A percentile compares a stretch with the other conserved stretches of the same genome.
Conservation (phyloP, 2,797 vertebrate species). For the Pteropus rufus region DNA sequence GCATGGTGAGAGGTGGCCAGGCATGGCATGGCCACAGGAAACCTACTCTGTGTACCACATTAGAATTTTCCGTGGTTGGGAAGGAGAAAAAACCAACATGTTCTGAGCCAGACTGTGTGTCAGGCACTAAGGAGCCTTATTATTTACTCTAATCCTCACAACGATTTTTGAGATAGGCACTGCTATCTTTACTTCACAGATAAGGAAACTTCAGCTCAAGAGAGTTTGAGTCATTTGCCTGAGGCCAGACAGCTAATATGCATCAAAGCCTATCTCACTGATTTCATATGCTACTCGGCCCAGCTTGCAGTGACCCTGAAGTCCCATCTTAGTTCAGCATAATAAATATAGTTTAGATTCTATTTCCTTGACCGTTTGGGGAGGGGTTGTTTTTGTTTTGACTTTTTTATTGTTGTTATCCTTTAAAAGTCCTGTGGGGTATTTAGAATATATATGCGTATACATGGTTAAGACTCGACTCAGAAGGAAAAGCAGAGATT, state of each 20-base stretch:
- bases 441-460: background rate
- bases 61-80: no score
- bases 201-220: background rate
- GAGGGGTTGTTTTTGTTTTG: background rate
- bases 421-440: background rate
- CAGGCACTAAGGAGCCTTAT: background rate
- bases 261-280: background rate
- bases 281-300: background rate
- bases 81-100: rapidly evolving
- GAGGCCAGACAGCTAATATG: background rate
- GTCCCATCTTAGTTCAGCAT: background rate
- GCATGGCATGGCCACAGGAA: rapidly evolving
- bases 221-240: background rate
- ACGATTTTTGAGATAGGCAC: background rate
- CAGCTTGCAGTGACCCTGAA: background rate
- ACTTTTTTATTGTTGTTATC: background rate
- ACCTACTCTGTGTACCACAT: rapidly evolving
- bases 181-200: background rate
- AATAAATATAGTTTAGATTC: background rate
- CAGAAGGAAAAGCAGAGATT: background rate
- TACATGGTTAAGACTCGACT: background rate
- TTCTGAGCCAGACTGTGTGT: rapidly evolving
- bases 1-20: rapidly evolving
- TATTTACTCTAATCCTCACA: background rate
- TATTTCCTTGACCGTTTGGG: background rate